Percentiles rank a stretch among this genome's conserved stretches.
These are phyloP conservation scores for Lamellibrachia luymesi DNA, from an alignment of 1,140 invertebrate genomes.

Conservation along the genomic window DNA sequence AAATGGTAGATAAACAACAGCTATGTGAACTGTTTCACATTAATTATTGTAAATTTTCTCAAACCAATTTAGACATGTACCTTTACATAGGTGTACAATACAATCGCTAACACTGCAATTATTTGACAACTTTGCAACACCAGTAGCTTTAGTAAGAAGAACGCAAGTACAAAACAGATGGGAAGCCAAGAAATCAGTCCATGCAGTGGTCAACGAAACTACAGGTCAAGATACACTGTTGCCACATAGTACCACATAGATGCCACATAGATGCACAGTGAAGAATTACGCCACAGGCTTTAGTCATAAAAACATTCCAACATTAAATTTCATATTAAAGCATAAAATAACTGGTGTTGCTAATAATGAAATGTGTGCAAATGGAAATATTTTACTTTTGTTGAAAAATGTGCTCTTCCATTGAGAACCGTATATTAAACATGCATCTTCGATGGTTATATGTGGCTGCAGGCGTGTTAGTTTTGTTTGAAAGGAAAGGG, in stretches of 20 bases:
- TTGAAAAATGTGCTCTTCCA: neutral
- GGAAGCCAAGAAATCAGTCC: neutral
- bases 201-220: neutral
- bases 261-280: neutral
- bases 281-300: neutral
- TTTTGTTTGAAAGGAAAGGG: neutral
- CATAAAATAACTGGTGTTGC: no score
- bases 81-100: neutral
- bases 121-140: neutral
- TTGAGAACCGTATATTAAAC: neutral
- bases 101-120: neutral
- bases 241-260: neutral
- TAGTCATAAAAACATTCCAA: neutral
- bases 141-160: neutral
- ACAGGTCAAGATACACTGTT: neutral
- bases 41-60: neutral
- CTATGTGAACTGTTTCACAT: neutral
- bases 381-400: no score
- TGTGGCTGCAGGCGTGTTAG: neutral
- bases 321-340: no score
- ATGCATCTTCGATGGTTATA: neutral
- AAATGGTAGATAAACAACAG: no score
- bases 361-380: no score
- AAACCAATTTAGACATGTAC: neutral
- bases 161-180: neutral